Conservation (phyloP, 2,113 vertebrate genomes). For the Coreoperca whiteheadi region DNA sequence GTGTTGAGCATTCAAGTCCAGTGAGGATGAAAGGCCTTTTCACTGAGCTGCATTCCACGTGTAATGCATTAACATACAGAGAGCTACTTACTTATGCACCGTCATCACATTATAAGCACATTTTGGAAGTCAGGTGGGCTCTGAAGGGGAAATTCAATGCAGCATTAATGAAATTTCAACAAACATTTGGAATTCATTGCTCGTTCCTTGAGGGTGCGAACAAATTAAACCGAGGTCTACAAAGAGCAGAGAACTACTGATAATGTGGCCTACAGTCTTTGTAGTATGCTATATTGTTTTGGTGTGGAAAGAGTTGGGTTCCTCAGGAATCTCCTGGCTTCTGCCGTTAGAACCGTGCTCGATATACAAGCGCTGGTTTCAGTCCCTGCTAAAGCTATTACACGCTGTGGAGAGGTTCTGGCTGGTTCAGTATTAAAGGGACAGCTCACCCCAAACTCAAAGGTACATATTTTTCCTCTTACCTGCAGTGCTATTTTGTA, state of each 20-base stretch:
- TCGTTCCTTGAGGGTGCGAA: conserved; percentile 19
- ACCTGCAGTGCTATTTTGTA: no score
- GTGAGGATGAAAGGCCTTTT: conserved; percentile 40
- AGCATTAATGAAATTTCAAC: conserved; percentile 29
- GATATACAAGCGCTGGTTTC: neutral
- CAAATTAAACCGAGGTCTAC: conserved; percentile 4
- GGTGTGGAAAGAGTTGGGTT: conserved; percentile 8
- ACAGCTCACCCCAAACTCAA: no score
- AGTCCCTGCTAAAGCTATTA: conserved; percentile 46
- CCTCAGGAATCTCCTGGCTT: conserved; percentile 4
- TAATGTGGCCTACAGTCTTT: conserved; percentile 14
- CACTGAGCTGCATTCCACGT: conserved; percentile 12
- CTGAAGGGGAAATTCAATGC: conserved; percentile 14
- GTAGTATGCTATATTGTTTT: conserved; percentile 15
- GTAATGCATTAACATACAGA: conserved; percentile 17
- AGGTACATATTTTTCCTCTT: no score
- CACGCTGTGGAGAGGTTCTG: conserved; percentile 24
- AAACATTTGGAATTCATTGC: conserved; percentile 48
- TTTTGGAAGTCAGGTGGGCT: conserved; percentile 38
- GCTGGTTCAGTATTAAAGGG: no score
- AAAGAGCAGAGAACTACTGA: conserved; percentile 6
- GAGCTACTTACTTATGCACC: conserved; percentile 17
- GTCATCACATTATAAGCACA: conserved; percentile 24
- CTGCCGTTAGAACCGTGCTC: conserved; percentile 12
- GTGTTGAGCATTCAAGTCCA: conserved; percentile 23